phyloP scores from a whole-genome alignment of 2,888 invertebrate species.

The Sinodicranocentrus sp. region DNA sequence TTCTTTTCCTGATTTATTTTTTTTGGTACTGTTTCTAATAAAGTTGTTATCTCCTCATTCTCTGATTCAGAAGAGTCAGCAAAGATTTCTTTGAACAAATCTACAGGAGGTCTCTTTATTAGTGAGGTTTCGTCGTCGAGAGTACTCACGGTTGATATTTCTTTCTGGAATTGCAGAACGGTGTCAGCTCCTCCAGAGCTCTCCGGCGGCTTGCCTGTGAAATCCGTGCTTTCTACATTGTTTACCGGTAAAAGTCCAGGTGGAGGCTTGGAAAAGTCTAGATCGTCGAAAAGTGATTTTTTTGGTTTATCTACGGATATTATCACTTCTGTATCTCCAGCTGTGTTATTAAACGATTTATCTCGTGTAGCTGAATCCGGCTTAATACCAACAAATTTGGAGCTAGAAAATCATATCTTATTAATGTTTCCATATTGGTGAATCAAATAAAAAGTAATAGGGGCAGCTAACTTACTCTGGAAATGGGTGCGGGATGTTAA shows the following conservation, averaged over 20 bases:
- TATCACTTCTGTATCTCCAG: not conserved
- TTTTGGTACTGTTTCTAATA: not conserved
- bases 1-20: conserved; percentile 23
- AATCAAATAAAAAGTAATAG: not conserved
- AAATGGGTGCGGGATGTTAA: conserved; percentile 94
- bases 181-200: conserved; percentile 34
- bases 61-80: conserved; percentile 73
- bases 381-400: conserved; percentile 72
- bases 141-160: not conserved
- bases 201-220: conserved; percentile 17
- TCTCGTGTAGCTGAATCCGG: conserved; percentile 30
- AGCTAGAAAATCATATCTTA: conserved; percentile 70
- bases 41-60: conserved; percentile 60
- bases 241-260: conserved; percentile 71
- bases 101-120: conserved; percentile 69
- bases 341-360: not conserved
- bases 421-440: no score
- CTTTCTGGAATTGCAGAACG: conserved; percentile 39
- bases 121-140: conserved; percentile 10
- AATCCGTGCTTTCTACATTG: not conserved
- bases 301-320: conserved; percentile 47
- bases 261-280: conserved; percentile 76
- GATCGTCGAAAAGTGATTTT: conserved; percentile 74
- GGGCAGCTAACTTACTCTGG: conserved; percentile 80
- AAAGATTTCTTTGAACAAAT: conserved; percentile 76